Base-by-base conservation (phyloP, 2,888 invertebrate species). In the Dermolepida albohirtum region DNA sequence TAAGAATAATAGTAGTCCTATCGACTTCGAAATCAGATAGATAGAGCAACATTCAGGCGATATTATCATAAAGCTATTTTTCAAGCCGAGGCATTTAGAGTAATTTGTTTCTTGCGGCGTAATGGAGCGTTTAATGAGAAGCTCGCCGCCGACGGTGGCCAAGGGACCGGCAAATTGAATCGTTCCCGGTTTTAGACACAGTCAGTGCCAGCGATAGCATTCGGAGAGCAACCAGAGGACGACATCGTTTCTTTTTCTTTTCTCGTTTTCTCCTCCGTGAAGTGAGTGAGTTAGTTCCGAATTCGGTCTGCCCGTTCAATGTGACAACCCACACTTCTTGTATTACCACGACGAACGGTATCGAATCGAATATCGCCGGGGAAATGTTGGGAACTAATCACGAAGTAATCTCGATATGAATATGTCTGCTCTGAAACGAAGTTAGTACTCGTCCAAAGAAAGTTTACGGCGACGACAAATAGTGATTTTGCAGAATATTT, bases 71-170 rank as follows among this genome's bases (percentile, higher is more conserved):
- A 79, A 76, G 78, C 77, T 75, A 80, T 80, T 79, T 79, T 78
- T 80, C 79, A 79, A 76, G 76, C 74, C 34, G 72, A 75, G 76
- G 75, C 80, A 79, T 82, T 81, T 80, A 80, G 78, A 80, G 82
- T 80, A 82, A 82, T 83, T 84, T 83, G 83, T 83, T 82, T 82
- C 82, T 81, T 80, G 80, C 77, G 78, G 79, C 79, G 83, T 83
- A 84, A 84, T 84, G 83, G 83, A 81, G 78, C 84, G 81, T 83
- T 81, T 83, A 84, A 84, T 83, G 82, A 83, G 82, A 77, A 80
- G 80, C 77, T 80, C 80, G 81, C 82, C 81, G 80, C 79, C 80
- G 78, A 74, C 77, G 80, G 81, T 82, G 82, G 81, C 81, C 83
- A 83, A 78, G 83, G 80, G 81, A 82, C 80, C 83, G 82, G 82